Percentiles rank a stretch among this genome's conserved stretches.
These are phyloP conservation scores for Cebus imitator DNA, from an alignment of 2,113 vertebrate genomes.

Conservation along the genomic window DNA sequence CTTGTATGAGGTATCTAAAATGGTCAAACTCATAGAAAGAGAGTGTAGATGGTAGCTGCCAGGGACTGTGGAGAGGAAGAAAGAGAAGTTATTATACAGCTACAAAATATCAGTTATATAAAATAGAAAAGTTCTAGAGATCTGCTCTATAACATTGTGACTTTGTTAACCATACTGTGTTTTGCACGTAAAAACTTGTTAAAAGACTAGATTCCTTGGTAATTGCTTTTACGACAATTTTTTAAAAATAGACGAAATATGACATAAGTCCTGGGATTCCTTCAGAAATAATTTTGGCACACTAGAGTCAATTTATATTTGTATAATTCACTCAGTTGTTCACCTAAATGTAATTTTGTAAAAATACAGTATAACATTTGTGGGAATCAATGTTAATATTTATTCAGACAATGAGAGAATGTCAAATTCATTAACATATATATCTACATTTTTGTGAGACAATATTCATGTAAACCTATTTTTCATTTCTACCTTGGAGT, in stretches of 20 bases:
- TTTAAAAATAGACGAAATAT: not conserved
- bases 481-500: not conserved
- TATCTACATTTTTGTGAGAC: not conserved
- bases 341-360: not conserved
- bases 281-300: not conserved
- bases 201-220: not conserved
- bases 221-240: not conserved
- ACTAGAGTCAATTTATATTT: not conserved
- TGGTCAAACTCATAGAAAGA: not conserved
- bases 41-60: not conserved
- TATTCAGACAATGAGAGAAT: not conserved
- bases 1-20: not conserved
- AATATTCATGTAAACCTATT: not conserved
- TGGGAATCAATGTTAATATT: not conserved
- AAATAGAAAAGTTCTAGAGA: not conserved
- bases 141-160: not conserved
- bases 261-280: not conserved
- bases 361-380: not conserved
- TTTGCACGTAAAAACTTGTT: not conserved
- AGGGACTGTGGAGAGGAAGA: not conserved
- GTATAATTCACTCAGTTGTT: not conserved
- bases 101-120: not conserved
- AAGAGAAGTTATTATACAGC: not conserved
- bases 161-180: not conserved
- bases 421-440: not conserved